Conservation (phyloP, 35 echinoderm and acorn worm genomes). For the Strongylocentrotus purpuratus region DNA sequence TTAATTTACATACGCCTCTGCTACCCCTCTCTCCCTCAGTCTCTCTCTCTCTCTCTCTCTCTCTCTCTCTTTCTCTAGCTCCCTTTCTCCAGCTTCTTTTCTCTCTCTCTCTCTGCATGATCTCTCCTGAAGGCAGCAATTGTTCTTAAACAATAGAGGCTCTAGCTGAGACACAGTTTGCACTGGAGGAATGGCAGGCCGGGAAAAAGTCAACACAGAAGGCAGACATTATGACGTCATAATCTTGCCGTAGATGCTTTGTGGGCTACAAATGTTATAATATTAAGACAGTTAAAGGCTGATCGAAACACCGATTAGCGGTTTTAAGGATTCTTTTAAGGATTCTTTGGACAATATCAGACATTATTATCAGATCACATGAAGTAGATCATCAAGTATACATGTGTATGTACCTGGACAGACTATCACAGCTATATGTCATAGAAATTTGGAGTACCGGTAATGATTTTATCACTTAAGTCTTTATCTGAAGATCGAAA, state of each 20-base stretch:
- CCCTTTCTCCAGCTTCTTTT: neutral
- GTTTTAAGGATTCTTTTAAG: too few species aligned
- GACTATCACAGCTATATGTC: too few species aligned
- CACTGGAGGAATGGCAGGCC: neutral
- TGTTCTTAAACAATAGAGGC: conserved; percentile 29
- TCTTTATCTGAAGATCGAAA: too few species aligned
- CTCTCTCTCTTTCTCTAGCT: neutral
- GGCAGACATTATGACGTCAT: neutral
- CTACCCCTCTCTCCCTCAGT: neutral
- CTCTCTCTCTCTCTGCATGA: conserved; percentile 29
- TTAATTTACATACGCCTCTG: neutral
- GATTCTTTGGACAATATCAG: too few species aligned
- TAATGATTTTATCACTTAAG: too few species aligned
- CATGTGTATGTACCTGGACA: too few species aligned
- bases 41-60: neutral
- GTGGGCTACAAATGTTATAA: neutral
- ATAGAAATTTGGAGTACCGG: too few species aligned
- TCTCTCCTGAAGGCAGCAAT: neutral
- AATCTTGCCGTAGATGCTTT: neutral
- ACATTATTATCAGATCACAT: too few species aligned
- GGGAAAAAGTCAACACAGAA: neutral
- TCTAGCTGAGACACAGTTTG: neutral
- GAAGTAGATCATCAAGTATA: too few species aligned
- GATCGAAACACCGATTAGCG: neutral
- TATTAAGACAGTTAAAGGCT: neutral